These are phyloP conservation scores for Mylabris phalerata DNA, from an alignment of 1,140 invertebrate genomes.

Conservation along the genomic window DNA sequence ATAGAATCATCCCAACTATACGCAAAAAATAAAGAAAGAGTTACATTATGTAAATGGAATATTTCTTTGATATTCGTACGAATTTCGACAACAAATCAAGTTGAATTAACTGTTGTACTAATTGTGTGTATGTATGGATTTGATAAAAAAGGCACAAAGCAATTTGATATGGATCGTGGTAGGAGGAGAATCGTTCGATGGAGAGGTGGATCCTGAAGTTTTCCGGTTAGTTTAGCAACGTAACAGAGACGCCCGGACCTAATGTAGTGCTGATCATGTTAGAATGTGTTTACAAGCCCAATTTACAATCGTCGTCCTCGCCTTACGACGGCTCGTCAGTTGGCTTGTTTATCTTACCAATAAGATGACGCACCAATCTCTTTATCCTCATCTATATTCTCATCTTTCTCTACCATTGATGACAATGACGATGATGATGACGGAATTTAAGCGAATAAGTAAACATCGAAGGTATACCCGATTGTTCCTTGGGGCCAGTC, in stretches of 20 bases:
- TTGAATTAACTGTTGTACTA: too few species aligned
- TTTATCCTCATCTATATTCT: background rate
- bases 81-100: too few species aligned
- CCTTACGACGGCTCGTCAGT: slow-evolving; percentile 34
- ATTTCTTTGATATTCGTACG: too few species aligned
- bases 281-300: slow-evolving; percentile 43
- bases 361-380: slow-evolving; percentile 33
- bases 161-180: too few species aligned
- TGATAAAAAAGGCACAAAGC: too few species aligned
- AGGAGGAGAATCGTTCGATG: slow-evolving; percentile 3
- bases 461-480: background rate
- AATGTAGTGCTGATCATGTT: slow-evolving; percentile 44
- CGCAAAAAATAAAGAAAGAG: background rate
- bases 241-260: slow-evolving; percentile 32
- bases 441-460: background rate
- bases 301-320: slow-evolving; percentile 40
- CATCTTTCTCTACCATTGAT: background rate
- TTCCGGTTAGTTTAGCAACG: slow-evolving; percentile 28
- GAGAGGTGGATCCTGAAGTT: slow-evolving; percentile 17
- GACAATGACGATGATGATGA: background rate
- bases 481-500: too few species aligned
- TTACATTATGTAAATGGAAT: too few species aligned
- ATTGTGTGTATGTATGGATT: too few species aligned
- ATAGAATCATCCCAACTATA: too few species aligned
- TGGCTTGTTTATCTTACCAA: slow-evolving; percentile 37